Percentiles rank a stretch among this genome's conserved stretches.
Conservation (phyloP, 2,888 invertebrate species). For the Pollenia amentaria region DNA sequence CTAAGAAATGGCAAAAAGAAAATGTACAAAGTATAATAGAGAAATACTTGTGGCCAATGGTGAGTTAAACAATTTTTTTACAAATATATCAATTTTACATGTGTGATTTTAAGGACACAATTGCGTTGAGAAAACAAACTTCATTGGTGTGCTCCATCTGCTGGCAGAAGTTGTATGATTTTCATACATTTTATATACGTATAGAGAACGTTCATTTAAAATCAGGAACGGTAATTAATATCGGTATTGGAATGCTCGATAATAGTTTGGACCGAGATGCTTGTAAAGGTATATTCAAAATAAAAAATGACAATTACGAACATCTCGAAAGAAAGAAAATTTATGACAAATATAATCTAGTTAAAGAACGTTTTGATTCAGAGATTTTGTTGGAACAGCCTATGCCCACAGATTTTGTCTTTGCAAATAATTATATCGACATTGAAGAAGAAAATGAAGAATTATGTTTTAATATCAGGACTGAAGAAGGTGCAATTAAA, state of each 20-base stretch:
- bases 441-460: not conserved
- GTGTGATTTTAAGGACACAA: too few relatives aligned
- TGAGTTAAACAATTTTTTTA: not conserved
- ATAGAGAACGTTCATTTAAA: not conserved
- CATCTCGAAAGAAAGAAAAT: not conserved
- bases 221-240: not conserved
- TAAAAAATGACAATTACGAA: not conserved
- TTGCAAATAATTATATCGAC: not conserved
- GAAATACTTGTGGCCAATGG: conserved; percentile 35
- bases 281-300: not conserved
- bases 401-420: not conserved
- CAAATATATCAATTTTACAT: not conserved
- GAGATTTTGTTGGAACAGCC: not conserved
- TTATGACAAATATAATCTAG: not conserved
- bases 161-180: conserved; percentile 17
- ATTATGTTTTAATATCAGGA: too few relatives aligned
- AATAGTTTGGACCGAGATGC: too few relatives aligned
- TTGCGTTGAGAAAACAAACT: not conserved
- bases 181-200: conserved; percentile 10
- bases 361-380: not conserved
- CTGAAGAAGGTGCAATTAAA: too few relatives aligned
- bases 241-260: too few relatives aligned
- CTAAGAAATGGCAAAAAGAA: conserved; percentile 18
- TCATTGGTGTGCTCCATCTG: not conserved
- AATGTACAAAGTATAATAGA: conserved; percentile 27